Conservation (phyloP, 2,113 vertebrate species). For the Heliornis fulica region DNA sequence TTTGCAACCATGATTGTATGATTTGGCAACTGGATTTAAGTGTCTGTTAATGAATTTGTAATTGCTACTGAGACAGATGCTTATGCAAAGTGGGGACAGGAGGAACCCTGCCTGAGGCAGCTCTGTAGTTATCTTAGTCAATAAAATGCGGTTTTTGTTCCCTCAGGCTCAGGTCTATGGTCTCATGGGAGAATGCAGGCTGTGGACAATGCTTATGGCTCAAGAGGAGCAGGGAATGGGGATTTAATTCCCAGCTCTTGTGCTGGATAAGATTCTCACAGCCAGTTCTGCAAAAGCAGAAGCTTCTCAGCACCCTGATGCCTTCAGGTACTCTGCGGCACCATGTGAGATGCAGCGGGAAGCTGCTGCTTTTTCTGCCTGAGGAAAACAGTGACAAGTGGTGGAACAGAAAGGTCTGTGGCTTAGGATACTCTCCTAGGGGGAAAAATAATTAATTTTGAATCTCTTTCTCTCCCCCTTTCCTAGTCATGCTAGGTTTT, state of each 20-base stretch:
- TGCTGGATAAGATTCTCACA: not conserved
- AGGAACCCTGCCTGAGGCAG: not conserved
- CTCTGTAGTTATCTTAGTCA: not conserved
- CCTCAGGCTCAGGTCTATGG: no score
- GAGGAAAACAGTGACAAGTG: not conserved
- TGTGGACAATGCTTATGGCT: not conserved
- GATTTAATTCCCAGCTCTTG: not conserved
- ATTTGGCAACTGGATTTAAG: not conserved
- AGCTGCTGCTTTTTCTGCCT: not conserved
- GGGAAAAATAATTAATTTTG: not conserved
- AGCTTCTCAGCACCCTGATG: not conserved
- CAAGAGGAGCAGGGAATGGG: not conserved
- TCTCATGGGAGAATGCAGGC: not conserved
- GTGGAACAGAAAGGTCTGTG: not conserved
- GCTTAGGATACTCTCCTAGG: not conserved
- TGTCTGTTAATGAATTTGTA: not conserved
- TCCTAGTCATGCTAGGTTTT: not conserved
- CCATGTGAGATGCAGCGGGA: rapidly evolving
- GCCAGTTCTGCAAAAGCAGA: not conserved
- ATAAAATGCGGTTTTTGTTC: not conserved
- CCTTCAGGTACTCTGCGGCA: not conserved
- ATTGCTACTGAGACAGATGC: not conserved
- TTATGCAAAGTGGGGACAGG: not conserved
- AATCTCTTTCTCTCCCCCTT: not conserved
- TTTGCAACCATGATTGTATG: no score